Evolutionary conservation across 2,888 invertebrate genomes (phyloP).

Genomic region (Electrophaes corylata): DNA sequence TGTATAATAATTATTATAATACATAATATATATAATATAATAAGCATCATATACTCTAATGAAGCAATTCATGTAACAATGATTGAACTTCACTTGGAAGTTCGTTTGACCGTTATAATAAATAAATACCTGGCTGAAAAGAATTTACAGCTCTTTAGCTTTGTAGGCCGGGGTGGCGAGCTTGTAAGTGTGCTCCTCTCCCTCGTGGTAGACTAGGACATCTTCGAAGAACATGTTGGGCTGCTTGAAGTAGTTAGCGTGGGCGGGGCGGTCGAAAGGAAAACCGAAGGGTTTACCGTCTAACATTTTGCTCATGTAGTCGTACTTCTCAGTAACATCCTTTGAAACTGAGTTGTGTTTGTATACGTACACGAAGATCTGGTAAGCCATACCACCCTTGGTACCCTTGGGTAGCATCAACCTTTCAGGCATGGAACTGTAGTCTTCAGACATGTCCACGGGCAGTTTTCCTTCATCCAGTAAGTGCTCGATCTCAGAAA

Average conservation of each 20-base stretch:
- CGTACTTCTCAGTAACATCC: constrained; percentile 40
- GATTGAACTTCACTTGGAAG: no score
- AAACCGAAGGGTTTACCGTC: constrained; percentile 83
- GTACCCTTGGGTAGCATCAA: constrained; percentile 89
- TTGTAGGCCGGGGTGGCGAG: constrained; percentile 35
- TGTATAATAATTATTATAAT: neutral
- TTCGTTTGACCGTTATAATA: no score
- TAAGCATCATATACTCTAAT: no score
- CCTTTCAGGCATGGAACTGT: constrained; percentile 87
- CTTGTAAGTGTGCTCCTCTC: constrained; percentile 60
- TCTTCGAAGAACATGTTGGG: constrained; percentile 86
- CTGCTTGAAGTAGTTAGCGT: constrained; percentile 66
- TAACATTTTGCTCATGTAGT: constrained; percentile 40
- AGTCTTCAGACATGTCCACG: constrained; percentile 77
- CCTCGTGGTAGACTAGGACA: constrained; percentile 80
- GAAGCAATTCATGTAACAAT: no score
- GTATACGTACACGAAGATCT: constrained; percentile 86
- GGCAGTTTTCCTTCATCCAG: constrained; percentile 81
- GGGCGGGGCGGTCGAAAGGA: constrained; percentile 83
- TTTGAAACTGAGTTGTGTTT: constrained; percentile 76
- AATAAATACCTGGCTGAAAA: constrained; percentile 7
- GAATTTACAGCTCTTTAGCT: constrained; percentile 17
- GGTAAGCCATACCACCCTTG: constrained; percentile 86
- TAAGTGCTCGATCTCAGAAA: constrained; percentile 84
- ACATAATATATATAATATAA: no score